phyloP scores from a whole-genome alignment of 1,140 invertebrate species.

The Stegodyphus dumicola region DNA sequence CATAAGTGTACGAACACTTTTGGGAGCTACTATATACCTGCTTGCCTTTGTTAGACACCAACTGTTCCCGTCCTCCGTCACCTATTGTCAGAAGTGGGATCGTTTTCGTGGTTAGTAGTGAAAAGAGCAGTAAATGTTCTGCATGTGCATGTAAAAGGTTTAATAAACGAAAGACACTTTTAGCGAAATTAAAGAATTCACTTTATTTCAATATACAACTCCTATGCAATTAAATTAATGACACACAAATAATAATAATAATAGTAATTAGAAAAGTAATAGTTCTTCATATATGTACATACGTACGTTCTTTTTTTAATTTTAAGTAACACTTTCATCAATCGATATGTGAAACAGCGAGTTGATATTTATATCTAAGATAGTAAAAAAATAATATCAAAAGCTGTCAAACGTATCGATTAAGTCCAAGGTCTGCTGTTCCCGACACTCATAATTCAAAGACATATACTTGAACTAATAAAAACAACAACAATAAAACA shows the following conservation, averaged over 20 bases:
- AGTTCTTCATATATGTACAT: background rate
- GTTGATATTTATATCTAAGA: background rate
- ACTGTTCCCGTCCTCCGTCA: no score
- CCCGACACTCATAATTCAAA: no score
- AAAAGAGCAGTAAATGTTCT: no score
- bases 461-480: background rate
- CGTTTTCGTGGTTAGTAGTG: no score
- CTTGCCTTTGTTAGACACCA: no score
- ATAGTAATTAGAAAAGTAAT: background rate
- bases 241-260: background rate
- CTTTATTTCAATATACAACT: constrained; percentile 47
- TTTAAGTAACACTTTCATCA: constrained; percentile 28
- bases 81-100: no score
- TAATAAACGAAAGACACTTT: background rate
- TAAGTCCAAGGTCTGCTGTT: no score
- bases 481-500: constrained; percentile 17
- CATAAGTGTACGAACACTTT: no score
- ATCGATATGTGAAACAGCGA: constrained; percentile 44
- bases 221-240: constrained; percentile 49
- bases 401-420: no score
- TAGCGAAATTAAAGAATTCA: constrained; percentile 9
- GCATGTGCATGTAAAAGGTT: background rate
- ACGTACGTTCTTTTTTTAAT: constrained; percentile 4
- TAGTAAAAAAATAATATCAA: no score
- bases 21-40: no score